Conservation (phyloP, 2,797 vertebrate species). For the Mus caroli region DNA sequence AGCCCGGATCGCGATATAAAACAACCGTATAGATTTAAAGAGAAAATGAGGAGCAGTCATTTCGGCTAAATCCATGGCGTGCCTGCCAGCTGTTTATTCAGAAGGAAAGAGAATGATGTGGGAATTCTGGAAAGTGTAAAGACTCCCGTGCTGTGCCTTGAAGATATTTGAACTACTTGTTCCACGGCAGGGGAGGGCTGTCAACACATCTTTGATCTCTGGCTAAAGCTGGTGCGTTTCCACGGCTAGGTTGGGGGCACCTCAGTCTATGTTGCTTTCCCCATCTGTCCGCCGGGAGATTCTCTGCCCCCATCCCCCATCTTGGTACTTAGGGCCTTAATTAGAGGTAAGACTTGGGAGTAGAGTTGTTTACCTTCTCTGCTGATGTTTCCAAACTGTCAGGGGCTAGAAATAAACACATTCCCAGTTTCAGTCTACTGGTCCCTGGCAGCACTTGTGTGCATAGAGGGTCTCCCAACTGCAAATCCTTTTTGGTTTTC, state of each 20-base stretch:
- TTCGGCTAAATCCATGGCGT: constrained; percentile 86
- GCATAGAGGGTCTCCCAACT: neutral
- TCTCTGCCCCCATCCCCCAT: fast-evolving
- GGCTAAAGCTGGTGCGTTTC: neutral
- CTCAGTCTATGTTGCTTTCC: neutral
- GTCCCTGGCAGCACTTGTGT: neutral
- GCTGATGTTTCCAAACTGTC: neutral
- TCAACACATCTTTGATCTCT: neutral
- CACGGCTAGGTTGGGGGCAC: neutral
- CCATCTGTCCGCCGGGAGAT: fast-evolving
- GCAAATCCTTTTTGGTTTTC: neutral
- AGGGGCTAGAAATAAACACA: neutral
- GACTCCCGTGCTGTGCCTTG: neutral
- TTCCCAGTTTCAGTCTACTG: neutral
- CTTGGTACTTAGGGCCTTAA: neutral
- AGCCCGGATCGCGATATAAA: constrained; percentile 84
- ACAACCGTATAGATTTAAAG: constrained; percentile 87
- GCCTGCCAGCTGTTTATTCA: constrained; percentile 84
- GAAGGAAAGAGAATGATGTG: constrained; percentile 72
- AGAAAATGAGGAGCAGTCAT: constrained; percentile 89
- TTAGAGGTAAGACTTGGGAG: fast-evolving
- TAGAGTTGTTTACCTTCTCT: neutral
- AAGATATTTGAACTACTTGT: neutral
- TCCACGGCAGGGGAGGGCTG: neutral
- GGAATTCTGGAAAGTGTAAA: neutral